Evolutionary conservation across 35 echinoderm and acorn worm genomes (phyloP).

Genomic region (Ophiothrix spiculata): DNA sequence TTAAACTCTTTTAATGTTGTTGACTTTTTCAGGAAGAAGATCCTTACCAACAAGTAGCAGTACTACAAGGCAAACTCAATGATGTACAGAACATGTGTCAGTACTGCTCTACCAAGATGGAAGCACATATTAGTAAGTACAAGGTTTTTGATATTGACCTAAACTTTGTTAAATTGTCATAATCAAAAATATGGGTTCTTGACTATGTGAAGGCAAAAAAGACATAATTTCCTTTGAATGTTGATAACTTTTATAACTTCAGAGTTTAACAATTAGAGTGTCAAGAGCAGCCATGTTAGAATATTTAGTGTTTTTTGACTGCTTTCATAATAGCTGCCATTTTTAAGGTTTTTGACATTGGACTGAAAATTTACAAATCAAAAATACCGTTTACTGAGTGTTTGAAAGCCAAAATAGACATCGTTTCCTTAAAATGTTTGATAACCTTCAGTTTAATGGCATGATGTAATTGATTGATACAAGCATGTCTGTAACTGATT

Average conservation of each 20-base stretch:
- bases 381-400: background rate
- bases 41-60: conserved; percentile 28
- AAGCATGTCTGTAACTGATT: no score
- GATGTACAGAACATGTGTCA: conserved; percentile 53
- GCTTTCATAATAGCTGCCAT: no score
- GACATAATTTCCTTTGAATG: background rate
- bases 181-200: background rate
- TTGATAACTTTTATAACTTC: background rate
- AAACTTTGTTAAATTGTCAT: background rate
- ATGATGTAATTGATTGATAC: no score
- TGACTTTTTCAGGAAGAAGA: conserved; percentile 38
- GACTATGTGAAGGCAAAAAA: background rate
- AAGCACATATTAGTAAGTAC: conserved; percentile 66
- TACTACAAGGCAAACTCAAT: conserved; percentile 48
- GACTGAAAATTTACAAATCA: background rate
- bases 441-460: no score
- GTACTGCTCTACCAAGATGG: conserved; percentile 70
- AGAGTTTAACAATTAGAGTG: background rate
- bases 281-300: background rate
- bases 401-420: background rate
- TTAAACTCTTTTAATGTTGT: background rate
- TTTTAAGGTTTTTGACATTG: no score
- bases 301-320: background rate
- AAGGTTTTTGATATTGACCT: no score
- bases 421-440: no score